Conservation (phyloP, 1,140 invertebrate genomes). For the Amphibalanus amphitrite region DNA sequence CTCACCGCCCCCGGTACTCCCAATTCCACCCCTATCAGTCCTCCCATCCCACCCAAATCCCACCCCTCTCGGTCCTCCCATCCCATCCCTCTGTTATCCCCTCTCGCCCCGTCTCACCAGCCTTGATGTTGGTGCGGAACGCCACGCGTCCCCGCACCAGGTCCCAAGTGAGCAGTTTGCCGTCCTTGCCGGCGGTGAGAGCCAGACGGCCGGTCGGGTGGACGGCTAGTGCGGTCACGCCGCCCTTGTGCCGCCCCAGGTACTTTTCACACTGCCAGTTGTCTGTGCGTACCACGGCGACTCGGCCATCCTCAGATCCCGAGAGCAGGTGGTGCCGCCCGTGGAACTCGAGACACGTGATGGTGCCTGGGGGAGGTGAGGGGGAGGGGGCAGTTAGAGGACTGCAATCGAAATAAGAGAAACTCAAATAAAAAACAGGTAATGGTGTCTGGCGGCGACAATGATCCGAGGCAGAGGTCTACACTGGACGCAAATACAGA, state of each 20-base stretch:
- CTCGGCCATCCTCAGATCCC: constrained; percentile 61
- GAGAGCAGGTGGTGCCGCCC: constrained; percentile 58
- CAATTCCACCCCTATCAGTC: background rate
- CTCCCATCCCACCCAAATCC: background rate
- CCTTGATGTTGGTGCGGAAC: constrained; percentile 63
- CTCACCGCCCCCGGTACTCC: too few relatives aligned
- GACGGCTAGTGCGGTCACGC: constrained; percentile 49
- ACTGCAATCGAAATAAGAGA: constrained; percentile 5
- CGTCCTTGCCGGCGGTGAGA: constrained; percentile 65
- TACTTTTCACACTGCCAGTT: constrained; percentile 63
- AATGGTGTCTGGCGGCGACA: background rate
- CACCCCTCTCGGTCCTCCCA: too few relatives aligned
- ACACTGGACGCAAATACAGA: background rate
- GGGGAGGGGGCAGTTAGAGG: background rate
- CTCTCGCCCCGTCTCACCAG: constrained; percentile 20
- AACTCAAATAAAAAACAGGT: constrained; percentile 9
- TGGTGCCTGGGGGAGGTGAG: constrained; percentile 33
- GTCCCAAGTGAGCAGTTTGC: constrained; percentile 79
- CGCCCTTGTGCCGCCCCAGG: constrained; percentile 27
- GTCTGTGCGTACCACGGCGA: constrained; percentile 58
- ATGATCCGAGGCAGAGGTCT: background rate
- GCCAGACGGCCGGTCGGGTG: constrained; percentile 80
- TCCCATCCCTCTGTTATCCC: too few relatives aligned
- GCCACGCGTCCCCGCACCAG: constrained; percentile 73
- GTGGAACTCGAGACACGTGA: constrained; percentile 58